Base-by-base conservation (phyloP, 1,140 invertebrate species). In the Polypedilum pembai region DNA sequence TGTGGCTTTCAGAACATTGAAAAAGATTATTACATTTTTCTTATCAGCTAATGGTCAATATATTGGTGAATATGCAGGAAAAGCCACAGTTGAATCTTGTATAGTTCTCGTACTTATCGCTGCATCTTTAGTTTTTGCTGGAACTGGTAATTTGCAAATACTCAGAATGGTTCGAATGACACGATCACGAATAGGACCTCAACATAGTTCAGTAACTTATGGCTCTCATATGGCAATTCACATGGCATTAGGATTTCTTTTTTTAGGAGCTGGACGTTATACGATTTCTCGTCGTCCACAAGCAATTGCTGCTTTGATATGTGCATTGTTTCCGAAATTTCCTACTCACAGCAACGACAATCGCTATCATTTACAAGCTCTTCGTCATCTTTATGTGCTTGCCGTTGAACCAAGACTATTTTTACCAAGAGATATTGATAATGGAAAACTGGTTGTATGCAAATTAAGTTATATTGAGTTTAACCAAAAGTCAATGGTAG, bases 341-440 rank as follows among this genome's bases (percentile, higher is more conserved):
- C 97, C 97, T 66, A 95, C 92, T 3, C 94, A 98, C 81, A 95
- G 92, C 79, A 95, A 95, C 80, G 96, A 98, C 80, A 98, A 98
- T 82, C 89, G 80, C 18, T 97, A 96, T 82, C 95, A 98, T 83
- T 84, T 98, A 74, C 96, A 99, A 88, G 96, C 96, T 0, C 89
- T 98, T 76, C 85, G 96, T 40, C 97, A 99, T 84, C 83, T 99
- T 15, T 99, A 98, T 82, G 95, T 98, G 8, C 81, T 98, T 74
- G 96, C 96, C 1, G 91, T 92, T 8, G 94, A 98, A 81, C 91
- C 94, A 0, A 84, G 97, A 18, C 82, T 98, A 8, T 84, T 98
- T 45, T 84, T 98, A 74, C 95, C 95, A 0, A 86, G 90, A 69
- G 94, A 97, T 81, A 90, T 98, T 7, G 89, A 91, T 78, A 92